Percentiles rank a stretch among this genome's conserved stretches.
phyloP scores from a whole-genome alignment of 2,888 invertebrate species.

The Himalopsyche japonica region DNA sequence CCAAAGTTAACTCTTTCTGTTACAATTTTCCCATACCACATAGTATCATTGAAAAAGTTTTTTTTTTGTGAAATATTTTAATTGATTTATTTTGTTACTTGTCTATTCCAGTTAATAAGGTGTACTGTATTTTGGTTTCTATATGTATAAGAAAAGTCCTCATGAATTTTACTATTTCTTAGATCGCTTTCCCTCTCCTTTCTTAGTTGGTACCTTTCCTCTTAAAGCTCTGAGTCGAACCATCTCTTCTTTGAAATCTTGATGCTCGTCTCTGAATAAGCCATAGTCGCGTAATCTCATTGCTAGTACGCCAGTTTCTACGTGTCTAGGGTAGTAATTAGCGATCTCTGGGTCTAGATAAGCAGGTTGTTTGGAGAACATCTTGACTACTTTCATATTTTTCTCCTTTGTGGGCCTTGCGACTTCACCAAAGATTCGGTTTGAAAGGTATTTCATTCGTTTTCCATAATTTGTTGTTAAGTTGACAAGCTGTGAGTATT shows the following conservation, averaged over 20 bases:
- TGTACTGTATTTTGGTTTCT: too few relatives aligned
- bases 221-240: conserved; percentile 72
- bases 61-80: too few relatives aligned
- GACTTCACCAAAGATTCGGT: conserved; percentile 88
- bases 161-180: conserved; percentile 12
- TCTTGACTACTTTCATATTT: conserved; percentile 79
- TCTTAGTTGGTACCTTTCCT: conserved; percentile 70
- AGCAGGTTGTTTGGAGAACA: conserved; percentile 76
- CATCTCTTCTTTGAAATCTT: conserved; percentile 89
- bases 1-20: too few relatives aligned
- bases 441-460: conserved; percentile 83
- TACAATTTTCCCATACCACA: too few relatives aligned
- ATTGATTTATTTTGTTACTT: too few relatives aligned
- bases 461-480: conserved; percentile 77
- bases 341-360: conserved; percentile 73
- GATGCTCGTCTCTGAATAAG: conserved; percentile 83
- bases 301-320: conserved; percentile 76
- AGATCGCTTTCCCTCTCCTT: conserved; percentile 54
- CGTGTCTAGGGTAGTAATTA: conserved; percentile 85
- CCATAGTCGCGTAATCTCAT: conserved; percentile 74
- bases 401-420: conserved; percentile 72
- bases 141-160: too few relatives aligned
- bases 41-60: too few relatives aligned
- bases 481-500: conserved; percentile 71
- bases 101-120: too few relatives aligned